Evolutionary conservation across 2,888 invertebrate genomes (phyloP), one percentile per base, ranked within the genome.

Genomic region (Scelioninae gen. 1): DNA sequence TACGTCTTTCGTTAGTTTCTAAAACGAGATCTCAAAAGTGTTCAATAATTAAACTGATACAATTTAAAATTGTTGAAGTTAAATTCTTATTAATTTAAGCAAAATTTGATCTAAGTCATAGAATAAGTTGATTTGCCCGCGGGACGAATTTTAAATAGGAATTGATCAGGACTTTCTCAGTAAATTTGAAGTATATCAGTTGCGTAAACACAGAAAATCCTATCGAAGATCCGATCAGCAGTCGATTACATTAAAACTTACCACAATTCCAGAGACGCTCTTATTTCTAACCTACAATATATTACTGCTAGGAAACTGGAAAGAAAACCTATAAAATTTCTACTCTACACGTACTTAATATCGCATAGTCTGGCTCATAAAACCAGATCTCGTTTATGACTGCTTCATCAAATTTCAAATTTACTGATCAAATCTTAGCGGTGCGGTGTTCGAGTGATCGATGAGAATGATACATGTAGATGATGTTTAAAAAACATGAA

Each of bases 241-340:
- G 9, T 38, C 49, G 29, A 72, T 72, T 72, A 51, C 53, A 43
- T 72, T 62, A 62, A 60, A 58, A 72, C 31, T 58, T 60, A 13
- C 69, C 13, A 16, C 49, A 49, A 71, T 49, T 71, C 38, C 11
- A 45, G 9, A 23, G 47, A 58, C 0, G 49, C 53, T 43, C 15
- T 60, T 71, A 71, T 49, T 49, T 60, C 49, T 47, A 34, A 58
- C 23, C 31, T 23, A 40, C 60, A 51, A 49, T 49, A 49, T 49
- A 45, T 69, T 55, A 69, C 34, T 13, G 47, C 31, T 11, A n/a
- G 16, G 8, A 23, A 45, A 15, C 34, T 13, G 40, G 16, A 69
- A 16, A 47, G 29, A 49, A 71, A 58, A 38, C 62, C 38, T 38
- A 72, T 72, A 72, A 62, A 69, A 72, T 49, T 51, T 49, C 29